phyloP scores from a whole-genome alignment of 2,113 vertebrate species.

The Ibidorhyncha struthersii region DNA sequence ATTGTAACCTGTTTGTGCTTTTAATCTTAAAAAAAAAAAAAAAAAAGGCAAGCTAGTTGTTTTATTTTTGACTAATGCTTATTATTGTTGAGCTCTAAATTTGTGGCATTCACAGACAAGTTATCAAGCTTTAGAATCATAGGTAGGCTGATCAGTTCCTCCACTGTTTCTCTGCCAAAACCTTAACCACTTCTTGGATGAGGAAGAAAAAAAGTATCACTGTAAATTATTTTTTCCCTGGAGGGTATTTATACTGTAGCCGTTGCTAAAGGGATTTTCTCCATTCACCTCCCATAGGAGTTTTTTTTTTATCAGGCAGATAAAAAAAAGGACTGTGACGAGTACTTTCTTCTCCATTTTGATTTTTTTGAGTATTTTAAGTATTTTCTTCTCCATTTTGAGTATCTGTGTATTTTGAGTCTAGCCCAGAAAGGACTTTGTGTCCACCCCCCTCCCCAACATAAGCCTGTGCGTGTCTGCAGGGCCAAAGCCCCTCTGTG shows the following conservation, averaged over 20 bases:
- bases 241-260: not conserved
- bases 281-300: not conserved
- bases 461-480: not conserved
- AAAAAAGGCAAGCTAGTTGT: not conserved
- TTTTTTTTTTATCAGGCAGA: not conserved
- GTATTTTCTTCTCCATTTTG: not conserved
- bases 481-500: accelerated
- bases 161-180: conserved; percentile 19
- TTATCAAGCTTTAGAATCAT: not conserved
- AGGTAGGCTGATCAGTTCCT: not conserved
- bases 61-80: not conserved
- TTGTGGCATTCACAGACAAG: not conserved
- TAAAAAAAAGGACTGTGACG: not conserved
- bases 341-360: not conserved
- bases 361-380: not conserved
- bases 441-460: not conserved
- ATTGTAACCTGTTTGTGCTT: not conserved
- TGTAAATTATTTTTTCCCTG: not conserved
- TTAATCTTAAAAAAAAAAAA: not conserved
- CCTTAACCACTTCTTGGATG: not conserved
- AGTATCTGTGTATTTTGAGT: not conserved
- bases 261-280: conserved; percentile 18
- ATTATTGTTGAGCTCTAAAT: not conserved
- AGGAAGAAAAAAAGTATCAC: not conserved
- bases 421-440: not conserved